Conservation (phyloP, 2,888 invertebrate genomes). For the Anagyrus pseudococci region DNA sequence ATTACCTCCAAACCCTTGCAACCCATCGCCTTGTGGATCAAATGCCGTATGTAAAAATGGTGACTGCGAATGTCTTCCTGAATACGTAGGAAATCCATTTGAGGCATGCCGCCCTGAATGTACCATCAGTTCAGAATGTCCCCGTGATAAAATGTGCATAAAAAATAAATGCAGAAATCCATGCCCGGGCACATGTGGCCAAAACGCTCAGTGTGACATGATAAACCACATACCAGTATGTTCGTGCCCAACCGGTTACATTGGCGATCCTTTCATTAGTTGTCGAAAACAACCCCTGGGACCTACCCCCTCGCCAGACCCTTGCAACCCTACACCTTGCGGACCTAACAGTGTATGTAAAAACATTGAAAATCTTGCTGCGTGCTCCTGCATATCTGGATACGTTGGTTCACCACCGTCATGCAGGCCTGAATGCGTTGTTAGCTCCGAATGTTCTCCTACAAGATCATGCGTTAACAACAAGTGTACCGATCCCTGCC, state of each 20-base stretch:
- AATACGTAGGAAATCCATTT: slow-evolving; percentile 75
- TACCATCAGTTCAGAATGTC: slow-evolving; percentile 79
- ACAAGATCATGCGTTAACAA: slow-evolving; percentile 73
- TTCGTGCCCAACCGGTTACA: slow-evolving; percentile 61
- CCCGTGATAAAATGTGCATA: slow-evolving; percentile 77
- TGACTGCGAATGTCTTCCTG: slow-evolving; percentile 73
- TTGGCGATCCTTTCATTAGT: slow-evolving; percentile 61
- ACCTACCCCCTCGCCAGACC: slow-evolving; percentile 46
- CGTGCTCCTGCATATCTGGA: slow-evolving; percentile 62
- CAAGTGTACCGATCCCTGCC: slow-evolving; percentile 72
- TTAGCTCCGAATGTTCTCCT: slow-evolving; percentile 63
- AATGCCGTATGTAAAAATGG: slow-evolving; percentile 78
- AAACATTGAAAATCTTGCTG: slow-evolving; percentile 58
- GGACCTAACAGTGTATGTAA: slow-evolving; percentile 62
- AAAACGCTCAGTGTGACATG: slow-evolving; percentile 78
- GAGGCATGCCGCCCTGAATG: slow-evolving; percentile 83
- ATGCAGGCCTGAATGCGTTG: slow-evolving; percentile 61
- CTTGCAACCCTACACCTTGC: slow-evolving; percentile 60
- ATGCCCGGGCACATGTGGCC: slow-evolving; percentile 82
- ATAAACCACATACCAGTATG: slow-evolving; percentile 76
- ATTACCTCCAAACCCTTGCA: slow-evolving; percentile 60
- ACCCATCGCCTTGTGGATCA: slow-evolving; percentile 75
- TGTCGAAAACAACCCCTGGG: slow-evolving; percentile 52
- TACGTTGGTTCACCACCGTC: slow-evolving; percentile 63
- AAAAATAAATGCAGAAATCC: slow-evolving; percentile 85